Conservation (phyloP, 2,888 invertebrate species). For the Neoascia interrupta region DNA sequence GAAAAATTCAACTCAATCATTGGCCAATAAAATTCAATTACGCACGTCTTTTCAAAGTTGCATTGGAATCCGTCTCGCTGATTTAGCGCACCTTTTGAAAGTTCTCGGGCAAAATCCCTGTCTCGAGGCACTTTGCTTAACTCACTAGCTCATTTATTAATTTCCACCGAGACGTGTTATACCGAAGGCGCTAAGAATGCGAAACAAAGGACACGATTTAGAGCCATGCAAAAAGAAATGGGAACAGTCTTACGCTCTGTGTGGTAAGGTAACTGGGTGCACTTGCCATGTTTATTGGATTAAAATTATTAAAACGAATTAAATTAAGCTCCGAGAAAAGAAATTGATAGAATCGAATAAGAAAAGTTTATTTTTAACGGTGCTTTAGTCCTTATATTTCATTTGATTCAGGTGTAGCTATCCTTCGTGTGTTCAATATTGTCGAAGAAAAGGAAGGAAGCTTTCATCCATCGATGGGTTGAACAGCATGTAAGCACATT, state of each 20-base stretch:
- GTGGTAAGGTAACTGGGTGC: not conserved
- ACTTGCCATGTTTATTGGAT: conserved; percentile 13
- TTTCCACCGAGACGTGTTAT: conserved; percentile 4
- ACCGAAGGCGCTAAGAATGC: too few relatives aligned
- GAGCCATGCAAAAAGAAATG: not conserved
- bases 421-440: not conserved
- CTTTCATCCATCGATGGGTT: not conserved
- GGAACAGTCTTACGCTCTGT: not conserved
- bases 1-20: conserved; percentile 17
- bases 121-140: conserved; percentile 5
- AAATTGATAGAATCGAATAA: conserved; percentile 19
- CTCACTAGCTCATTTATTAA: conserved; percentile 29
- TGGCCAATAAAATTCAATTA: conserved; percentile 31
- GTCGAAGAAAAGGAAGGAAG: not conserved
- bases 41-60: not conserved
- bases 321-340: conserved; percentile 7
- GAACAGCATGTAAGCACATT: not conserved
- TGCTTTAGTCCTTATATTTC: conserved; percentile 3
- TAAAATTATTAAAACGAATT: conserved; percentile 21
- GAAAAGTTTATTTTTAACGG: conserved; percentile 19
- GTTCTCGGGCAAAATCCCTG: not conserved
- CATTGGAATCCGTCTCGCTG: too few relatives aligned
- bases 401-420: not conserved
- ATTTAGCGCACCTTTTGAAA: not conserved
- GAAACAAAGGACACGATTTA: too few relatives aligned